Evolutionary conservation across 2,888 invertebrate species (phyloP), one percentile per base, ranked within the genome.

Genomic region (Tigriopus californicus): DNA sequence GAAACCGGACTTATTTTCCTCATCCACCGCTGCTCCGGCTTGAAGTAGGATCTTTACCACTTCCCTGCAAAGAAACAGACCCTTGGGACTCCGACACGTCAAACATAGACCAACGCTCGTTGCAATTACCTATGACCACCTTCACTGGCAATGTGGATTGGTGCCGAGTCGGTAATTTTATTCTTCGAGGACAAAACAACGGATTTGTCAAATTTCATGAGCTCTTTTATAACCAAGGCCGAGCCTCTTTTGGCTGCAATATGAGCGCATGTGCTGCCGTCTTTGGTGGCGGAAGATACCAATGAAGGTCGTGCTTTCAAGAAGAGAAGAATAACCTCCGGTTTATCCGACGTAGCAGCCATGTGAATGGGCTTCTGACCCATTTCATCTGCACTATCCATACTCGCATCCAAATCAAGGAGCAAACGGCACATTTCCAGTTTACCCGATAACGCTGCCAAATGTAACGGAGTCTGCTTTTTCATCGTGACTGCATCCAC

Each of bases 201-300:
- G 65, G 82, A 82, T 66, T 89, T 80, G 74, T 98, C 97, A 71
- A 97, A 98, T 72, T 91, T 91, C 95, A 98, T 97, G 59, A 98
- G 77, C 70, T 98, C 98, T 71, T 94, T 91, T 65, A 98, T 89
- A 64, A 98, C 97, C 67, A 91, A 86, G 2, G 94, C 90, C 65
- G 92, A 92, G 58, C 97, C 94, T 73, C 92, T 92, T 75, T 91
- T 89, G 15, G 98, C 98, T 1, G 98, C 98, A 66, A 98, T 97
- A 69, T 98, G 98, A 8, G 98, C 98, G 70, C 97, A 97, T 0
- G 97, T 98, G 71, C 95, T 97, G 1, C 98, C 98, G 68, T 95
- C 94, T 77, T 80, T 66, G 11, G 64, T 53, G 42, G 90, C 89
- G 60, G 91, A 90, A 79, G 91, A 88, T 41, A 94, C 94, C 61